Conservation (phyloP, 2,888 invertebrate genomes). For the Psococerastis gibbosa region DNA sequence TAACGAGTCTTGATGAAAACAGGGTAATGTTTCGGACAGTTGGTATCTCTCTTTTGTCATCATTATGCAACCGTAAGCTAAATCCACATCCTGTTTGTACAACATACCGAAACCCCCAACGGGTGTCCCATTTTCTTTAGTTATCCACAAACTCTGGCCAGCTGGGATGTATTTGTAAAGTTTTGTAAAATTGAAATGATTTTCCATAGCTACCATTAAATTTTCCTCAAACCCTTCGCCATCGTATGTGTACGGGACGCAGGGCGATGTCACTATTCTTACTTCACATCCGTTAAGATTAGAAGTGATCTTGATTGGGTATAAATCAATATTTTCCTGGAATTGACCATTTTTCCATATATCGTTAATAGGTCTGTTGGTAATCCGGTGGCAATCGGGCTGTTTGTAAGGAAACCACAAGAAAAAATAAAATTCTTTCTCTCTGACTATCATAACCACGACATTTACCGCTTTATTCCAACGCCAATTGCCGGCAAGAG, state of each 20-base stretch:
- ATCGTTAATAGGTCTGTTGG: neutral
- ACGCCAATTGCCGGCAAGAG: neutral
- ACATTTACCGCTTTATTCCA: neutral
- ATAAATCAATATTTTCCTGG: neutral
- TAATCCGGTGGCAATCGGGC: neutral
- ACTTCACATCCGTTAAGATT: neutral
- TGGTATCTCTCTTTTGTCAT: neutral
- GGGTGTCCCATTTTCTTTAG: neutral
- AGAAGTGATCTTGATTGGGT: neutral
- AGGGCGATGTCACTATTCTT: neutral
- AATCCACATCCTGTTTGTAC: neutral
- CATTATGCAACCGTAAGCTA: slow-evolving; percentile 5
- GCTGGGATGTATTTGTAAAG: neutral
- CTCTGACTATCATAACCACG: neutral
- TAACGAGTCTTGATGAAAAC: slow-evolving; percentile 3
- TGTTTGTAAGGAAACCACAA: neutral
- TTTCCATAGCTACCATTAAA: neutral
- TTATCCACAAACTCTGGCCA: neutral
- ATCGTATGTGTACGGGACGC: neutral
- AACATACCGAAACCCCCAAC: neutral
- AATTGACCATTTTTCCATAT: slow-evolving; percentile 1
- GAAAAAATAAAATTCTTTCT: neutral
- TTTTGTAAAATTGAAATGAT: neutral
- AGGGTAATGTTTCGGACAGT: neutral
- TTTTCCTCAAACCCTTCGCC: neutral